Conservation (phyloP, 2,888 invertebrate genomes). For the Hypsopygia costalis region DNA sequence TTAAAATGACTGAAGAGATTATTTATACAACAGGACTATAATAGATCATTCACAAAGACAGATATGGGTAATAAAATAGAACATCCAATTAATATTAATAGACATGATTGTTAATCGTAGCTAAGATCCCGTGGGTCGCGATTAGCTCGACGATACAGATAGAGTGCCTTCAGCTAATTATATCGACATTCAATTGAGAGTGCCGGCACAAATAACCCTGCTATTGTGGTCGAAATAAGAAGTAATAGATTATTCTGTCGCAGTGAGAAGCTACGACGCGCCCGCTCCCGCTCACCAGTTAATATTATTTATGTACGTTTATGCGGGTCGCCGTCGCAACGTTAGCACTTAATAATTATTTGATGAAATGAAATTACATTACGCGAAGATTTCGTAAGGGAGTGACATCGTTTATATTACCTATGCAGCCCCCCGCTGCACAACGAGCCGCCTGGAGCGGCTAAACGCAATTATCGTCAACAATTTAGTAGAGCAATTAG, state of each 20-base stretch:
- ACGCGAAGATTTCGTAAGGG: conserved; percentile 32
- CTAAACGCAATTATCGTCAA: conserved; percentile 52
- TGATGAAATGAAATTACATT: conserved; percentile 39
- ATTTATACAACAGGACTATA: too few relatives aligned
- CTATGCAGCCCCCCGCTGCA: conserved; percentile 32
- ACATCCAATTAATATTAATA: too few relatives aligned
- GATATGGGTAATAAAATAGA: too few relatives aligned
- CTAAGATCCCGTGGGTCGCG: conserved; percentile 24
- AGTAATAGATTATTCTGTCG: conserved; percentile 27
- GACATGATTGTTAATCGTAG: conserved; percentile 1
- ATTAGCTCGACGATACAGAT: conserved; percentile 24
- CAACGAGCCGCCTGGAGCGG: conserved; percentile 17
- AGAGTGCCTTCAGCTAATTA: conserved; percentile 40
- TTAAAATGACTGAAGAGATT: too few relatives aligned
- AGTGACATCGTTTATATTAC: conserved; percentile 49
- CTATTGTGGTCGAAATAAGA: conserved; percentile 32
- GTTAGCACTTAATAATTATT: conserved; percentile 45
- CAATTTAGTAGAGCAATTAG: conserved; percentile 47
- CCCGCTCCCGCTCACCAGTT: conserved; percentile 27
- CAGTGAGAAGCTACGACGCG: conserved; percentile 15
- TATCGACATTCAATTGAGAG: conserved; percentile 57
- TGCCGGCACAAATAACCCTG: conserved; percentile 42
- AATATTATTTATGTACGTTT: conserved; percentile 45
- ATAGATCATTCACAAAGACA: too few relatives aligned
- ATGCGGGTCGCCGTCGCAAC: conserved; percentile 48